Base-by-base conservation (phyloP, 2,888 invertebrate species). In the Chirona hameri region DNA sequence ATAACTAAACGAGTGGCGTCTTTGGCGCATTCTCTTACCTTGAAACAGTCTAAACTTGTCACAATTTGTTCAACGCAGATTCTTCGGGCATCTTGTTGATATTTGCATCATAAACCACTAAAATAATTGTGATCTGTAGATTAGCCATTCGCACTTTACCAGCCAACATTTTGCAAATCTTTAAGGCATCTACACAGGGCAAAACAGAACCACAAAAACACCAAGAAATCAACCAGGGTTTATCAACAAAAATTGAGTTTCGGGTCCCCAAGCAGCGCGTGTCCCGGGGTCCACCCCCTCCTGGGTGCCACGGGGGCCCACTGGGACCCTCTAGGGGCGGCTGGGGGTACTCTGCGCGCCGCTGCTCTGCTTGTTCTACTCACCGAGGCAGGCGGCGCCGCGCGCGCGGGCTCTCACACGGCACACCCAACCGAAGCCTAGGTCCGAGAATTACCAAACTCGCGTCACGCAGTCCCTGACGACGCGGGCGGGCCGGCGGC, bases 341-440 rank as follows among this genome's bases (percentile, higher is more conserved):
- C 52, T 52, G 52, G 52, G 52, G 52, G 52, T 52, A n/a, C n/a
- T n/a, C 12, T 15, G 52, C 52, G 52, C 52, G 52, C 52, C 18
- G 52, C 52, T 52, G 52, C 52, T 27, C 31, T 18, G 72, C 31
- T 14, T 14, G 72, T 15, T 39, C 39, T 76, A 76, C 76, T 76
- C 76, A 76, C 76, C 76, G 39, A 72, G 21, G n/a, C 76, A 1
- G 76, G 76, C 10, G 39, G 27, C 76, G 24, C 24, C 76, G 18
- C 29, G 69, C 21, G 21, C 21, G 9, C 76, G 76, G 39, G 24
- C 39, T 27, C 76, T 76, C 76, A 76, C 0, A 46, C 76, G 76
- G 76, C 76, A 76, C 76, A 76, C 76, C 76, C 76, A 76, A 39
- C 39, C 39, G 76, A 39, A 76, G 76, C 76, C 76, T 76, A 76